Conservation (phyloP, 2,113 vertebrate genomes). For the Engraulis encrasicolus region DNA sequence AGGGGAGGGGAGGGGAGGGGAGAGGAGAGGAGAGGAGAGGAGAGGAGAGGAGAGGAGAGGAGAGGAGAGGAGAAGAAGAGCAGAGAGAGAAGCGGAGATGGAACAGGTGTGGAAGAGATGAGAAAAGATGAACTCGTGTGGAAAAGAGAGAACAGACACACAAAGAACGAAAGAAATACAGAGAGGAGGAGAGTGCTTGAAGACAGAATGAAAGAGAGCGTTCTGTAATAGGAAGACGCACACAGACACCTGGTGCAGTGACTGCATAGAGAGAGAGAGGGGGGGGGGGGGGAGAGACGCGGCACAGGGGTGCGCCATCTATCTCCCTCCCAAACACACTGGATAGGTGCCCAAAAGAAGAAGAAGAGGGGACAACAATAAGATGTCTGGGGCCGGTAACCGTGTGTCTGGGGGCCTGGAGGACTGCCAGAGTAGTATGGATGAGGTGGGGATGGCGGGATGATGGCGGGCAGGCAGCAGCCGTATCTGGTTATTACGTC, state of each 20-base stretch:
- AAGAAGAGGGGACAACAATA: not conserved
- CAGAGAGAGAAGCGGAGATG: too few relatives aligned
- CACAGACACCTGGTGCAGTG: conserved; percentile 53
- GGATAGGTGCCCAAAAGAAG: not conserved
- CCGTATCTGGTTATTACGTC: not conserved
- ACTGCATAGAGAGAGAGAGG: conserved; percentile 27
- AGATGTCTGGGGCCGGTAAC: not conserved
- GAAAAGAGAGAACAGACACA: conserved; percentile 11
- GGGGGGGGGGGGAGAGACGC: conserved; percentile 38
- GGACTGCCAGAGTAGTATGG: not conserved
- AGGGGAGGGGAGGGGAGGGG: too few relatives aligned
- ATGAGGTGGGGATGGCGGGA: too few relatives aligned
- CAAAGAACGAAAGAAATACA: too few relatives aligned
- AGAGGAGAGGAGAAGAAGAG: too few relatives aligned
- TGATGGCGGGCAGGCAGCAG: too few relatives aligned
- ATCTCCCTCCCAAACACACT: not conserved
- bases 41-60: too few relatives aligned
- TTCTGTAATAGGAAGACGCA: conserved; percentile 1
- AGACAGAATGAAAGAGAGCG: not conserved
- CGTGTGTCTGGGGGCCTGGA: not conserved
- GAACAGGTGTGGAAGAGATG: too few relatives aligned
- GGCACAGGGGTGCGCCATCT: conserved; percentile 8
- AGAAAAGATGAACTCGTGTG: too few relatives aligned
- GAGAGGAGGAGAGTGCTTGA: not conserved
- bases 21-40: too few relatives aligned